Base-by-base conservation (phyloP, 2,113 vertebrate genomes). In the Oryzias celebensis region DNA sequence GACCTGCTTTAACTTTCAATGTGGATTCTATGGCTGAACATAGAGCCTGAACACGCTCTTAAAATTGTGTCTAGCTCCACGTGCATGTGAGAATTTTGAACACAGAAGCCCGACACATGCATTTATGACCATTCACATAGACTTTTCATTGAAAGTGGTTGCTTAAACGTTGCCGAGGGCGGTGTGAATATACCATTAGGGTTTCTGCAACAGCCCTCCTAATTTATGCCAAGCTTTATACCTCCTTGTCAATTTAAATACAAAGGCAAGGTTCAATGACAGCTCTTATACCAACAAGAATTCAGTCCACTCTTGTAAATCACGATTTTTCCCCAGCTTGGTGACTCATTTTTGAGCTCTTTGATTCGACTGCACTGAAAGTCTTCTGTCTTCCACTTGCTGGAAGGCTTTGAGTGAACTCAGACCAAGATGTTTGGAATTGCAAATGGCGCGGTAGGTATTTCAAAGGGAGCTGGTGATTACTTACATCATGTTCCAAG, bases 401-500 rank as follows among this genome's bases (percentile, higher is more conserved):
- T 17, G 47, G 1, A 14, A 70, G 18, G 45, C 58, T 24, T 16
- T 15, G 77, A 56, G 51, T 42, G 46, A 78, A 82, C 43, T 22
- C 57, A 71, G 63, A 80, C 58, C 22, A 16, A 67, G 71, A 85
- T 89, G 77, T 85, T 91, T 88, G 74, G 84, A 86, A 87, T 86
- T 82, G 75, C 84, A 88, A 90, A 91, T 88, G 75, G 53, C 68
- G 72, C 68, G 45, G 86, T 75, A 44, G 66, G 36, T 75, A 79
- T 87, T 89, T 90, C 83, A 86, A 89, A 90, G 77, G 63, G 47
- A 65, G 20, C 36, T 47, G 57, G 53, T 76, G 69, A 84, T 86
- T 85, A 71, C 72, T 83, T 72, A 71, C 78, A 90, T 89, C 81
- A 73, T 24, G 69, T 83, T 90, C 82, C 90, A 88, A 80, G 55